These are phyloP conservation scores for Leucophora obtusa DNA, from an alignment of 2,888 invertebrate genomes.

Conservation along the genomic window DNA sequence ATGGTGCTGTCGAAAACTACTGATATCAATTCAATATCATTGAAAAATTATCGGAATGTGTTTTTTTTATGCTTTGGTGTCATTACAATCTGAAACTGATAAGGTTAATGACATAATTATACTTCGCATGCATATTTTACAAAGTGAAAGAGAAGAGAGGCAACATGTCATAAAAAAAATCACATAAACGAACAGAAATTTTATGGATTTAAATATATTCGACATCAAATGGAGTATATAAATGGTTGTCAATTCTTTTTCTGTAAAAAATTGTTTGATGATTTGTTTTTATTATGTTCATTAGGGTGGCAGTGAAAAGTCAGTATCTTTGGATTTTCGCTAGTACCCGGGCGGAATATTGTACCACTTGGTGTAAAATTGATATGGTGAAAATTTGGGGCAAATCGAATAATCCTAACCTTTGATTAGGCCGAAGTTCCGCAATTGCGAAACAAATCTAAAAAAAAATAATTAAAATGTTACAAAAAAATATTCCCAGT, in stretches of 20 bases:
- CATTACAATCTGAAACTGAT: slow-evolving; percentile 23
- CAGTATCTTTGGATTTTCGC: too few species aligned
- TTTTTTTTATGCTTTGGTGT: slow-evolving; percentile 5
- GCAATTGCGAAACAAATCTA: too few species aligned
- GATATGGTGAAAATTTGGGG: too few species aligned
- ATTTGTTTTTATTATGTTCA: neutral
- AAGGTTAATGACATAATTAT: slow-evolving; percentile 44
- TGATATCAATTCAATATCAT: slow-evolving; percentile 5
- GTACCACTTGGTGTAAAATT: too few species aligned
- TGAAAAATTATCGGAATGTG: neutral
- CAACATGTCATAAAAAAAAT: neutral
- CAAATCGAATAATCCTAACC: too few species aligned
- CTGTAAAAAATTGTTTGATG: neutral
- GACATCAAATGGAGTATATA: neutral
- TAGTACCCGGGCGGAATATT: too few species aligned
- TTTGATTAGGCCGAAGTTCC: too few species aligned
- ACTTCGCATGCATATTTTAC: neutral
- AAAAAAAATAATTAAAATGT: too few species aligned
- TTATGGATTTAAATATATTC: neutral
- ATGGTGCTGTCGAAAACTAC: neutral
- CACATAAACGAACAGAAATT: neutral
- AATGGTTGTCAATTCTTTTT: slow-evolving; percentile 5
- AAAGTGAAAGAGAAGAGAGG: neutral
- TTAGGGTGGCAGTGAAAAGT: too few species aligned
- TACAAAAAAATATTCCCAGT: too few species aligned